Evolutionary conservation across 2,113 vertebrate species (phyloP).

Genomic region (Pituophis catenifer): DNA sequence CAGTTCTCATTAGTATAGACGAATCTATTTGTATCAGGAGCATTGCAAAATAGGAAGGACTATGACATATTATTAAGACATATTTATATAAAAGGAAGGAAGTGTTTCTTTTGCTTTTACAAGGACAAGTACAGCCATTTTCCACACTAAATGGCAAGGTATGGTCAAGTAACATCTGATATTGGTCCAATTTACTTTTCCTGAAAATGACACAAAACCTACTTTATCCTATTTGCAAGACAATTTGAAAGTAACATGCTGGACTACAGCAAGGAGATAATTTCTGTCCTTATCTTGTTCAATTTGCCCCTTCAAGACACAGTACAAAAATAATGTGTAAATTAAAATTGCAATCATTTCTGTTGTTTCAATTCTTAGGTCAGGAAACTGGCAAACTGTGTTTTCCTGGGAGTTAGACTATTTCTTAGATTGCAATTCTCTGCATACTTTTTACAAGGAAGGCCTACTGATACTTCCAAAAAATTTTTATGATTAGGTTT

Average conservation of each 20-base stretch:
- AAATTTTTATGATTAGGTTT: neutral
- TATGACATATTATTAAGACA: neutral
- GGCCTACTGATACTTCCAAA: neutral
- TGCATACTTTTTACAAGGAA: neutral
- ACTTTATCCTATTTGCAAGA: neutral
- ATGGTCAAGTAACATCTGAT: neutral
- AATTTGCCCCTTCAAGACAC: neutral
- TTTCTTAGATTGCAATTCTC: neutral
- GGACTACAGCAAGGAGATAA: neutral
- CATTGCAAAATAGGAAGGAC: neutral
- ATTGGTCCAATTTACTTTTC: neutral
- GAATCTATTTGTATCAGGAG: constrained; percentile 17
- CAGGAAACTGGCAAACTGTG: neutral
- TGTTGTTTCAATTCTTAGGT: neutral
- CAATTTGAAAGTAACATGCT: neutral
- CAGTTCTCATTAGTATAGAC: neutral
- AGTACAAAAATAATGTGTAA: neutral
- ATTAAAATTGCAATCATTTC: neutral
- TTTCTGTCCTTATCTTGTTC: neutral
- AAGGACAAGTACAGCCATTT: neutral
- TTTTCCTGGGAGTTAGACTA: neutral
- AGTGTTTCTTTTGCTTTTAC: neutral
- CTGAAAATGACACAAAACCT: neutral
- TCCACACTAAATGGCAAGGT: neutral
- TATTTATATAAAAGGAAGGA: neutral